A percentile compares a stretch with the other conserved stretches of the same genome.
These are phyloP conservation scores for Palythoa caribaeorum DNA, from an alignment of 92 coral and sea anemone genomes.

Conservation along the genomic window DNA sequence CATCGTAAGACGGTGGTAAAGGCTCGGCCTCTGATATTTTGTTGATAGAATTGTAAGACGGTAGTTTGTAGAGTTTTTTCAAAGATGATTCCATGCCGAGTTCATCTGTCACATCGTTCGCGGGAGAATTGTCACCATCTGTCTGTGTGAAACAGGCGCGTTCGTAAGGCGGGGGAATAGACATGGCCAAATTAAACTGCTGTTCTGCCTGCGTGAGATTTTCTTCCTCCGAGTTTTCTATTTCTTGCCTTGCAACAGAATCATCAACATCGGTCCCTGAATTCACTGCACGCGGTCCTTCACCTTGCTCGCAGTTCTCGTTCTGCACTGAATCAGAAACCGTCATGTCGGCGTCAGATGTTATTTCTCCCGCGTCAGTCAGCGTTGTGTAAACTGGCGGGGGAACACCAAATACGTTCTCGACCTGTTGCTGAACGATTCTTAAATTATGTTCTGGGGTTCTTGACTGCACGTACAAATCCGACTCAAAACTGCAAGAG, in stretches of 20 bases:
- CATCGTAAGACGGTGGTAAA: slow-evolving; percentile 46
- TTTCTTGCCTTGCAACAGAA: neutral
- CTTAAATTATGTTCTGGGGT: slow-evolving; percentile 21
- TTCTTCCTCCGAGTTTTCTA: neutral
- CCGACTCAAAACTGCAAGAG: slow-evolving; percentile 45
- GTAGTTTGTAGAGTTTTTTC: slow-evolving; percentile 33
- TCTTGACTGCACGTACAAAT: slow-evolving; percentile 28
- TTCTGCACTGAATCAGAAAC: neutral
- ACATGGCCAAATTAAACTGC: slow-evolving; percentile 26
- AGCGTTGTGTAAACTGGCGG: slow-evolving; percentile 28
- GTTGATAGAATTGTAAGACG: slow-evolving; percentile 44
- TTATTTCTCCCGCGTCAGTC: slow-evolving; percentile 10
- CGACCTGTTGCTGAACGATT: slow-evolving; percentile 27
- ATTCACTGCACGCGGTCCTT: neutral
- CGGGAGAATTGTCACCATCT: slow-evolving; percentile 45
- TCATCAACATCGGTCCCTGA: neutral
- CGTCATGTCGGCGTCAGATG: neutral
- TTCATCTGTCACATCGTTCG: slow-evolving; percentile 3
- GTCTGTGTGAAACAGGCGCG: slow-evolving; percentile 26
- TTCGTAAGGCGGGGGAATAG: slow-evolving; percentile 41
- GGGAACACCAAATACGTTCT: slow-evolving; percentile 40
- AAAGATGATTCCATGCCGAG: slow-evolving; percentile 17
- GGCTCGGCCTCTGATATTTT: slow-evolving; percentile 13
- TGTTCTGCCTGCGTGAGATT: slow-evolving; percentile 25
- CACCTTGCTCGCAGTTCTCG: neutral